Evolutionary conservation across 1,140 invertebrate species (phyloP).

Genomic region (Tetranychus cinnabarinus): DNA sequence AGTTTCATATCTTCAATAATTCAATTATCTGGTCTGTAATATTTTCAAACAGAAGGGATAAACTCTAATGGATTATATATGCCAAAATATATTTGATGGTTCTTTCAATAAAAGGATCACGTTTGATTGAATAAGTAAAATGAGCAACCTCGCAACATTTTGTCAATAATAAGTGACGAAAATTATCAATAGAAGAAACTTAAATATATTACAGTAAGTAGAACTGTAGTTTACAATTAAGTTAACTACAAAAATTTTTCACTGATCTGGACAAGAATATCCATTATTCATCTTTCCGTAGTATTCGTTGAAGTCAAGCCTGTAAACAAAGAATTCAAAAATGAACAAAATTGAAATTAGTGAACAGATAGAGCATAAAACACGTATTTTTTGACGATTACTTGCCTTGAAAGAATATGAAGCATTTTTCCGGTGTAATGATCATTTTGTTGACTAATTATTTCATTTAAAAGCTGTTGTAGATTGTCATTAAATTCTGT

Average conservation of each 20-base stretch:
- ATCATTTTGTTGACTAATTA: constrained; percentile 1
- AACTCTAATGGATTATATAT: too few relatives aligned
- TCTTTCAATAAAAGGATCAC: too few relatives aligned
- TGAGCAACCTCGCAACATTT: too few relatives aligned
- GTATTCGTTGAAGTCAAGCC: neutral
- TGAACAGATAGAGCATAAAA: neutral
- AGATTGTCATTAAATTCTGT: neutral
- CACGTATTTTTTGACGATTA: neutral
- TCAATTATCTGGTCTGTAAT: too few relatives aligned
- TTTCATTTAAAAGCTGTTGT: neutral
- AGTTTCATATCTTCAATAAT: too few relatives aligned
- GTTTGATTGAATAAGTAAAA: too few relatives aligned
- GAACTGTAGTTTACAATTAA: neutral
- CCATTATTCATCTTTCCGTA: neutral
- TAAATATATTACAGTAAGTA: neutral
- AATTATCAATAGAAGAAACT: too few relatives aligned
- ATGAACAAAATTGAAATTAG: neutral
- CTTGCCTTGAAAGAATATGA: neutral
- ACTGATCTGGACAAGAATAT: too few relatives aligned
- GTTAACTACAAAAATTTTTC: too few relatives aligned
- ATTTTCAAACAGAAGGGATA: too few relatives aligned
- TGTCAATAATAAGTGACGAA: too few relatives aligned
- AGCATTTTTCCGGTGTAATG: neutral
- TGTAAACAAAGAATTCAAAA: neutral
- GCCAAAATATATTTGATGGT: too few relatives aligned